Base-by-base conservation (phyloP, 2,113 vertebrate genomes). In the Xiphophorus couchianus region DNA sequence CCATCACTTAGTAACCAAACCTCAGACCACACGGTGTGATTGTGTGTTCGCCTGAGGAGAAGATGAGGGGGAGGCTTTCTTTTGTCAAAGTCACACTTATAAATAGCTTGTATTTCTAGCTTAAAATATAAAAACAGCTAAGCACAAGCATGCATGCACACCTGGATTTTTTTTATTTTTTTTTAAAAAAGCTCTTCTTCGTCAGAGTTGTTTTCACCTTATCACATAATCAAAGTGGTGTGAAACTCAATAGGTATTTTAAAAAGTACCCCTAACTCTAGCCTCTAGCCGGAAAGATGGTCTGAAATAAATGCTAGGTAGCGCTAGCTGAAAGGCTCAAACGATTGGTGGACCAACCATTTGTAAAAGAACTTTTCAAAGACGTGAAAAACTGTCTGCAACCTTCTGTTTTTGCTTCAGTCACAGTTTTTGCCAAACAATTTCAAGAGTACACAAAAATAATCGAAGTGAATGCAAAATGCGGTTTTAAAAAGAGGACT, bases 21-120 rank as follows among this genome's bases (percentile, higher is more conserved):
- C 91, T 90, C 90, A 91, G 86, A 91, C 89, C 90, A 86, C 88
- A 87, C 72, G 39, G 81, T 78, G 85, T 82, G 81, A 80, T 73
- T 71, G 63, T 76, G 70, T 74, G 25, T 66, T 68, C 28, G 75
- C 62, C 29, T 81, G 51, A 67, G 74, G 62, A 61, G n/a, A 69
- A 62, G 69, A 44, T 25, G 68, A 28, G 62, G 62, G 39, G 71
- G 37, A 22, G 37, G 33, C 0, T 70, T 15, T 61, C 61, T 72
- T 74, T 61, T 71, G 75, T 69, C 77, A 82, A 72, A 78, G 77
- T 82, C 62, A 81, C 3, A 76, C 61, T 82, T 87, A 89, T 75
- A 88, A 87, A 91, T 88, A 90, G 77, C 66, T 62, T 33, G 1
- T 15, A 44, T 54, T 58, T 82, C 9, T 8, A 78, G 58, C 25